Evolutionary conservation across 2,888 invertebrate genomes (phyloP).

Genomic region (Gymnocheta viridis): DNA sequence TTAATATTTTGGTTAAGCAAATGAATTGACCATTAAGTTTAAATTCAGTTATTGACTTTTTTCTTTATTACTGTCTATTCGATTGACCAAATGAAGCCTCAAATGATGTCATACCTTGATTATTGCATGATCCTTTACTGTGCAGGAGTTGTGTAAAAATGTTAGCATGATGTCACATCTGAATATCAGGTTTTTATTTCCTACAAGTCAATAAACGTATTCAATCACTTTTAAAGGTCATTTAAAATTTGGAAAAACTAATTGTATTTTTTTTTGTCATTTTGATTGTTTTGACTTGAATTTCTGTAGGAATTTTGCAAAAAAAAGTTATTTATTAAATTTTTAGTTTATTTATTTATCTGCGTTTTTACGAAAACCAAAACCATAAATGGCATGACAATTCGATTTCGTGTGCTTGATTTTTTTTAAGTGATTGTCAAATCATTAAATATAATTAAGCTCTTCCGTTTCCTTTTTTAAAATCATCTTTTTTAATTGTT

Average conservation of each 20-base stretch:
- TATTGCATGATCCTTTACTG: constrained; percentile 15
- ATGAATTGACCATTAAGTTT: no score
- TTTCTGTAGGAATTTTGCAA: constrained; percentile 15
- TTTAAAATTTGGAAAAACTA: background rate
- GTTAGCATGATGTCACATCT: constrained; percentile 26
- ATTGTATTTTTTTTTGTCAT: constrained; percentile 20
- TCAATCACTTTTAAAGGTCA: constrained; percentile 20
- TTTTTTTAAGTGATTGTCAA: no score
- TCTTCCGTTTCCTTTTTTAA: constrained; percentile 47
- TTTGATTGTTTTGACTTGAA: constrained; percentile 36
- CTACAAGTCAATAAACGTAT: constrained; percentile 27
- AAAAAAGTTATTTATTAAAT: background rate
- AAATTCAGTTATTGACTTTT: background rate
- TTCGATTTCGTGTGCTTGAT: background rate
- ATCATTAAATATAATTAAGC: constrained; percentile 15
- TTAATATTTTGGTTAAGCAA: background rate
- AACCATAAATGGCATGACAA: constrained; percentile 28
- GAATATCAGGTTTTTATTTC: constrained; percentile 9
- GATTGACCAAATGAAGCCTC: background rate
- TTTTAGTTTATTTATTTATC: background rate
- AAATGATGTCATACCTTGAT: constrained; percentile 28
- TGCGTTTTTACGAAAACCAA: background rate
- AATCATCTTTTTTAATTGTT: background rate
- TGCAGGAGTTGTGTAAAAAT: background rate
- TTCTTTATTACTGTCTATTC: background rate